These are phyloP conservation scores for Lamellibrachia luymesi DNA, from an alignment of 1,140 invertebrate genomes.

Conservation along the genomic window DNA sequence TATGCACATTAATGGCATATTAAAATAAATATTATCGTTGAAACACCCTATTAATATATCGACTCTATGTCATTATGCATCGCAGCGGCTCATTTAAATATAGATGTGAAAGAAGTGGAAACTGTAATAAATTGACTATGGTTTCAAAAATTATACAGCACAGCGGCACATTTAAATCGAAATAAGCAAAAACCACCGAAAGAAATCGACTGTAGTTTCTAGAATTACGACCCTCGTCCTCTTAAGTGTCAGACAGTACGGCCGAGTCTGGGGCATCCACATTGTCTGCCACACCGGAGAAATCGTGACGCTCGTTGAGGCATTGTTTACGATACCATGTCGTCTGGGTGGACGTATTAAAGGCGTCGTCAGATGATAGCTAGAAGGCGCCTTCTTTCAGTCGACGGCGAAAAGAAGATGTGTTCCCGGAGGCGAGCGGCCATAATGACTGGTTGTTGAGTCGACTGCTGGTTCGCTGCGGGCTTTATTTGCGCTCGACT, in stretches of 20 bases:
- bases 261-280: neutral
- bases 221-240: neutral
- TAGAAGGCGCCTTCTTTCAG: neutral
- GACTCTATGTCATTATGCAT: neutral
- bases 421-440: neutral
- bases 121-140: neutral
- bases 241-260: neutral
- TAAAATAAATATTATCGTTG: neutral
- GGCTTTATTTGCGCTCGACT: neutral
- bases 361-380: neutral
- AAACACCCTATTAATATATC: neutral
- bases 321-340: neutral
- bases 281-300: neutral
- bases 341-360: neutral
- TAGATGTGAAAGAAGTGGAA: neutral
- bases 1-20: neutral
- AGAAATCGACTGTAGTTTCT: neutral
- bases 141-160: neutral
- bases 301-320: neutral
- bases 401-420: neutral
- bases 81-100: neutral
- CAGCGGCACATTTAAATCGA: neutral
- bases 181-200: neutral
- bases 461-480: neutral
- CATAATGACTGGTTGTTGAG: neutral